Base-by-base conservation (phyloP, 2,888 invertebrate species). In the Cryptocheilus praepositus region DNA sequence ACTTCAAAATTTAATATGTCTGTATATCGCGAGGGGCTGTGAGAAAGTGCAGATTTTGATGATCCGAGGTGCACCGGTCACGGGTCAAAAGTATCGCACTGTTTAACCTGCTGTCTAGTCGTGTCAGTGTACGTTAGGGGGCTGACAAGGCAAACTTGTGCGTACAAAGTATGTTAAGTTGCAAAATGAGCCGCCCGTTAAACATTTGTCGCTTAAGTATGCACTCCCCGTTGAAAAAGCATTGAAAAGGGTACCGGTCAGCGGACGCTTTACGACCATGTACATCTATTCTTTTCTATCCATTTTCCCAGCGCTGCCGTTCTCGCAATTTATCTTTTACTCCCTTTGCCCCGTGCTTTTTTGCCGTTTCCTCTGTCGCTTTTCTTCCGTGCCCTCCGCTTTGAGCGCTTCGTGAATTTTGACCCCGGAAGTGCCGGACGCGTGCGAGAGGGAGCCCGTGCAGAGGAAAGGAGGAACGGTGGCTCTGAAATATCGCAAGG, bases 401-500 rank as follows among this genome's bases (percentile, higher is more conserved):
- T 68, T 66, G 67, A 56, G 67, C 73, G 69, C 70, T 64, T 64
- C 78, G 73, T 80, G 80, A 80, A 79, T 77, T 79, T 73, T 73
- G 77, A 79, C 77, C 76, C 79, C 79, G 79, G 78, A 79, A 79
- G 67, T 60, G 64, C 54, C 70, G 53, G 36, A 21, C 55, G 44
- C 65, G 69, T 54, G 43, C 61, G 49, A 53, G 54, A 61, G 61
- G 58, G 51, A 49, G 44, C 19, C 3, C 36, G 21, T n/a, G 2
- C 43, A 49, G 22, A 67, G 44, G 62, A 59, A 56, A 19, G 19
- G 36, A n/a, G 51, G 36, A 36, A 25, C 7, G 36, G 44, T 58
- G 57, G 49, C 60, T 70, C 53, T 81, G 81, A 83, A 83, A 83
- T 83, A 83, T 82, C 79, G 80, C 77, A 52, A 72, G 72, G 80